Percentiles rank a stretch among this genome's conserved stretches.
phyloP scores from a whole-genome alignment of 1,140 invertebrate genomes.

The Anastatus disparis region DNA sequence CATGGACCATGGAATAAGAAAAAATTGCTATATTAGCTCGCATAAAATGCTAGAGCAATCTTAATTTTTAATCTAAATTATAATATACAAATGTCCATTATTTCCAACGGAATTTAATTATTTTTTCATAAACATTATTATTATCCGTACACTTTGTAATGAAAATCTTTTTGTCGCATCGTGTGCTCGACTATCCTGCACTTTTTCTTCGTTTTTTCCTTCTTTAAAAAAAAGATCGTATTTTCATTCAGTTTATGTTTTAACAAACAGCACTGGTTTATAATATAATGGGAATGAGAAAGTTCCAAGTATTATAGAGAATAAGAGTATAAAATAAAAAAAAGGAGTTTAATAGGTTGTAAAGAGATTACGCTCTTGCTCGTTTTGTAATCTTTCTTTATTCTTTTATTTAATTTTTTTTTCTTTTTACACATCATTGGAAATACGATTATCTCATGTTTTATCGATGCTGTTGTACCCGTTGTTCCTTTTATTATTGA shows the following conservation, averaged over 20 bases:
- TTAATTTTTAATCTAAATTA: too few relatives aligned
- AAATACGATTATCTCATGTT: not conserved
- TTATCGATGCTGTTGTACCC: not conserved
- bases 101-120: too few relatives aligned
- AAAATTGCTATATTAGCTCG: too few relatives aligned
- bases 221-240: too few relatives aligned
- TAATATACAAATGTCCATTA: too few relatives aligned
- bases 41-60: too few relatives aligned
- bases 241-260: not conserved
- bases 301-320: not conserved
- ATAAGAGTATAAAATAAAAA: not conserved
- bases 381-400: conserved; percentile 4
- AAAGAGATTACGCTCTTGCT: conserved; percentile 1
- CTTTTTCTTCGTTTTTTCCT: not conserved
- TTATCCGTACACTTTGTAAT: too few relatives aligned
- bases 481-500: conserved; percentile 3
- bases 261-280: not conserved
- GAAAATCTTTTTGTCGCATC: too few relatives aligned
- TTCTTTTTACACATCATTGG: conserved; percentile 15
- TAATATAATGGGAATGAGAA: not conserved
- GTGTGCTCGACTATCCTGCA: not conserved
- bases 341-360: conserved; percentile 22
- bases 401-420: too few relatives aligned
- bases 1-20: too few relatives aligned
- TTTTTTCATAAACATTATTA: too few relatives aligned